Evolutionary conservation across 1,140 invertebrate genomes (phyloP).

Genomic region (Pogonus chalceus): DNA sequence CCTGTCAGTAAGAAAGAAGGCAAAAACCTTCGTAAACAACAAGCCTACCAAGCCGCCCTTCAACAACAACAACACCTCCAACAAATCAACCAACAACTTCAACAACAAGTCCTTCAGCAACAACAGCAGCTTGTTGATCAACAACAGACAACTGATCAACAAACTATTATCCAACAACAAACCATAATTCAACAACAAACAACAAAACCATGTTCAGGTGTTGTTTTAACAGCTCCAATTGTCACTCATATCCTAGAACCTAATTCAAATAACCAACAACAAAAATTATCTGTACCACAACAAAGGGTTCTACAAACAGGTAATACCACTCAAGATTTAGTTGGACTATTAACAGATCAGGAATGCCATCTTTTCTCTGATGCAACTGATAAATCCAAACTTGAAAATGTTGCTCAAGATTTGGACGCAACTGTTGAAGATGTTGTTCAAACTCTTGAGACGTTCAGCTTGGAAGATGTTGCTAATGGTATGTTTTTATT

Average conservation of each 20-base stretch:
- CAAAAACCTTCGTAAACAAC: conserved; percentile 42
- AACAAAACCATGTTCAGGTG: conserved; percentile 13
- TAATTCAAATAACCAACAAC: conserved; percentile 18
- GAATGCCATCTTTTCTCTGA: conserved; percentile 22
- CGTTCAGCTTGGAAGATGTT: conserved; percentile 41
- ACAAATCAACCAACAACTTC: conserved; percentile 25
- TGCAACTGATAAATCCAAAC: conserved; percentile 23
- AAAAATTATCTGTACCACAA: conserved; percentile 26
- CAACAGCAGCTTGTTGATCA: conserved; percentile 31
- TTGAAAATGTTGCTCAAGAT: conserved; percentile 37
- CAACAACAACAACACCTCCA: conserved; percentile 31
- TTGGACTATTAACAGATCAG: conserved; percentile 16
- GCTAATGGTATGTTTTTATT: conserved; percentile 33
- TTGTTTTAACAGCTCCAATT: conserved; percentile 11
- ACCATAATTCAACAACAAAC: conserved; percentile 28
- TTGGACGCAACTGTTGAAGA: conserved; percentile 37
- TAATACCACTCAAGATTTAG: background rate
- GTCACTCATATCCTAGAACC: conserved; percentile 10
- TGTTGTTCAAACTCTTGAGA: conserved; percentile 44
- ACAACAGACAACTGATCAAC: conserved; percentile 25
- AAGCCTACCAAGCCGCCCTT: conserved; percentile 27
- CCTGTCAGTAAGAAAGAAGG: conserved; percentile 66
- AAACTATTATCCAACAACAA: conserved; percentile 36
- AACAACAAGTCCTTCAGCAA: conserved; percentile 36
- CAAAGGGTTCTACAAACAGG: background rate